Evolutionary conservation across 1,140 invertebrate species (phyloP).

Genomic region (Drosophila obscura): DNA sequence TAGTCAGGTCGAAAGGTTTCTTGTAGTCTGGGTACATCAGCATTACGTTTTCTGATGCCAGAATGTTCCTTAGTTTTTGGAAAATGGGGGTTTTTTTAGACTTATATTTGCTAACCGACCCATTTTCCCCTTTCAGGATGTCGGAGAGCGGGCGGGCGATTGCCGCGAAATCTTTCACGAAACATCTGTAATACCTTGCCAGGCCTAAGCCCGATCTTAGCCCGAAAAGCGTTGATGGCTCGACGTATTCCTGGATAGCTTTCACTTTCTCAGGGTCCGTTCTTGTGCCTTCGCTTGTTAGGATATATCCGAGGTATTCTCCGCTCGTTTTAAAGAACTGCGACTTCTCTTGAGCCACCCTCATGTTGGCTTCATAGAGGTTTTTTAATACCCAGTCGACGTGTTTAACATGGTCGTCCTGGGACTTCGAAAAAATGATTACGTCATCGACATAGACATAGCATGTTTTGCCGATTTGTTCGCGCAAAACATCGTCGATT

Average conservation of each 20-base stretch:
- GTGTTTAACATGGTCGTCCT: too few relatives aligned
- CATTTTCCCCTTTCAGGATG: slow-evolving; percentile 6
- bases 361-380: too few relatives aligned
- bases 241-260: not conserved
- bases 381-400: too few relatives aligned
- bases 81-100: not conserved
- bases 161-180: not conserved
- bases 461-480: too few relatives aligned
- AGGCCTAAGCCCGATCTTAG: not conserved
- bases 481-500: too few relatives aligned
- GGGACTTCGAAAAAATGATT: too few relatives aligned
- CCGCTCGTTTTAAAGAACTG: too few relatives aligned
- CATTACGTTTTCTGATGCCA: slow-evolving; percentile 1
- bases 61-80: not conserved
- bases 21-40: not conserved
- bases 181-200: slow-evolving; percentile 1
- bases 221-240: not conserved
- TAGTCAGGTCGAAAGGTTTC: not conserved
- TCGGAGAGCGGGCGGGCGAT: not conserved
- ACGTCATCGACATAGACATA: too few relatives aligned
- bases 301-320: too few relatives aligned
- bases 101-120: not conserved
- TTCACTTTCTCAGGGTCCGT: too few relatives aligned
- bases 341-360: too few relatives aligned
- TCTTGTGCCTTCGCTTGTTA: too few relatives aligned